phyloP scores from a whole-genome alignment of 2,797 vertebrate genomes.

The Propithecus perrieri region DNA sequence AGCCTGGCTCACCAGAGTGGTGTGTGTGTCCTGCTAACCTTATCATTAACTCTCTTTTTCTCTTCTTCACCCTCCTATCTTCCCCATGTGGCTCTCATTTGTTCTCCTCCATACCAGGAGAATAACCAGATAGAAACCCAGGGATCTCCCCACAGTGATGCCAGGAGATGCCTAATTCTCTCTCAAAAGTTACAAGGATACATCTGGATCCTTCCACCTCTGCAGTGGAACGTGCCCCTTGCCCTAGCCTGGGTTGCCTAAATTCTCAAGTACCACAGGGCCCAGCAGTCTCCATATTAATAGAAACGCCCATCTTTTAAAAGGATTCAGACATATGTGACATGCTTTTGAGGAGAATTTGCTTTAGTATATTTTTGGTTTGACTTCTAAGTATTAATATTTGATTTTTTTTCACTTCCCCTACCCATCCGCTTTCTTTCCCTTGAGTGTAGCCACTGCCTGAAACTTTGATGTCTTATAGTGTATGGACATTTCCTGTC shows the following conservation, averaged over 20 bases:
- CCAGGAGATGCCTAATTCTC: slow-evolving; percentile 79
- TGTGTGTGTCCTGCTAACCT: not conserved
- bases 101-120: slow-evolving; percentile 72
- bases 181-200: slow-evolving; percentile 76
- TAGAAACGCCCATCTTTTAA: slow-evolving; percentile 44
- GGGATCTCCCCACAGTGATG: slow-evolving; percentile 74
- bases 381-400: not conserved
- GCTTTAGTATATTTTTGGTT: not conserved
- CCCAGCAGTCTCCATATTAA: slow-evolving; percentile 29
- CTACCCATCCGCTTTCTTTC: not conserved
- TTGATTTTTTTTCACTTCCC: not conserved
- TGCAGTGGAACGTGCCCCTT: not conserved
- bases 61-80: slow-evolving; percentile 63
- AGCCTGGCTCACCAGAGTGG: not conserved
- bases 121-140: slow-evolving; percentile 79
- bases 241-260: slow-evolving; percentile 43
- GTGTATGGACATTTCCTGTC: not conserved
- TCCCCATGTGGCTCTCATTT: slow-evolving; percentile 81
- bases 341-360: not conserved
- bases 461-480: slow-evolving; percentile 31
- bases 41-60: not conserved
- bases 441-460: slow-evolving; percentile 3
- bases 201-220: slow-evolving; percentile 62
- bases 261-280: slow-evolving; percentile 30
- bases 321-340: slow-evolving; percentile 39